phyloP scores from a whole-genome alignment of 2,797 vertebrate genomes.

The Brachymystax lenok region DNA sequence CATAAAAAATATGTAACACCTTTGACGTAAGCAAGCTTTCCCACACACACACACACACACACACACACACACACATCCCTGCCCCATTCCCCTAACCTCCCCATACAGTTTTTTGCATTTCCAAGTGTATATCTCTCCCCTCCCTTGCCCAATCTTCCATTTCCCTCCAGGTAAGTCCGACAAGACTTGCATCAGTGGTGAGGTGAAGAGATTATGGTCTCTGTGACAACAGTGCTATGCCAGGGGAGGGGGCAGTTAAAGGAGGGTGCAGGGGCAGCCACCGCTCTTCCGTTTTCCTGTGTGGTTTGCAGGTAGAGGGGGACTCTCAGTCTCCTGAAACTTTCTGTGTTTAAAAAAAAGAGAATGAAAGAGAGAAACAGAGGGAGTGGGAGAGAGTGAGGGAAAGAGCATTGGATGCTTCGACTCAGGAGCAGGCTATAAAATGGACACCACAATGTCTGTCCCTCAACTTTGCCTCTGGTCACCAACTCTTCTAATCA shows the following conservation, averaged over 20 bases:
- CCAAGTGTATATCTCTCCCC: background rate
- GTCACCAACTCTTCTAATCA: background rate
- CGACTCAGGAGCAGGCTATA: background rate
- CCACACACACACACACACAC: background rate
- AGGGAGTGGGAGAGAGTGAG: background rate
- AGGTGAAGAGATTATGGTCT: constrained; percentile 49
- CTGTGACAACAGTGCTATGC: constrained; percentile 50
- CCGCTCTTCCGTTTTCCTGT: constrained; percentile 72
- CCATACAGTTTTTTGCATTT: background rate
- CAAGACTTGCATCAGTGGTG: constrained; percentile 30
- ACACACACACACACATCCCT: background rate
- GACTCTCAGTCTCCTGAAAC: constrained; percentile 86
- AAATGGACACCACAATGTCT: background rate
- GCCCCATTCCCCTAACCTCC: background rate
- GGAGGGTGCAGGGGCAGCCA: constrained; percentile 83
- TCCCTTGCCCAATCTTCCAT: background rate
- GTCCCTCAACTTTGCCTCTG: background rate
- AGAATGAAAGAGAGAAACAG: background rate
- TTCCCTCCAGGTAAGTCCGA: constrained; percentile 11
- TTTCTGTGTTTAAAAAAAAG: constrained; percentile 63
- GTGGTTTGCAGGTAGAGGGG: constrained; percentile 78
- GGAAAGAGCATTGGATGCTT: background rate
- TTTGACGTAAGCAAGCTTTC: background rate
- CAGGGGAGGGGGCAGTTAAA: constrained; percentile 66
- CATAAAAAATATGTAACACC: constrained; percentile 33